Base-by-base conservation (phyloP, 2,888 invertebrate genomes). In the Trachelus stipa region DNA sequence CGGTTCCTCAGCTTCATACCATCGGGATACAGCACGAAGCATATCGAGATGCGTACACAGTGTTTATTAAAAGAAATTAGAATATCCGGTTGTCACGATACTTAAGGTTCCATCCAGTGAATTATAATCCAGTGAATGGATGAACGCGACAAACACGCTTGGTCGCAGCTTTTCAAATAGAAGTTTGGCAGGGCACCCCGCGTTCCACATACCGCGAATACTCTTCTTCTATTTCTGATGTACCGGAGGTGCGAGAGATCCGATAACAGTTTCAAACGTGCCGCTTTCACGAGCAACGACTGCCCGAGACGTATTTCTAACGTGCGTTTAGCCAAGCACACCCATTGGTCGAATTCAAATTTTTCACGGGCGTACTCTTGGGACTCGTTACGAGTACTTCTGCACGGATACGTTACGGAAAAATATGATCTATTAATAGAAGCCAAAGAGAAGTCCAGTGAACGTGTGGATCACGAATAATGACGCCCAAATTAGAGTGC, bases 401-500 rank as follows among this genome's bases (percentile, higher is more conserved):
- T 23, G 56, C 9, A 2, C 15, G 1, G 15, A 0, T 40, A 40
- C 9, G 0, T 0, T 9, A 56, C 9, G 56, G 2, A 9, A 2
- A 56, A 56, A 6, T 56, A 56, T 56, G 23, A 6, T 56, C 23
- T 56, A 56, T 56, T 56, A 23, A 56, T 56, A 56, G 56, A 23
- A 56, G 23, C 2, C 9, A 23, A 9, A 40, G 12, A 56, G 56
- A 56, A 31, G 31, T 12, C 12, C 23, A 12, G 71, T 31, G 33
- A 71, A 71, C 12, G 33, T 9, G 9, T 31, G 71, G 12, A 71
- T 33, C 31, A 31, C 31, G 1, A 33, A 71, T 12, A 71, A 71
- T 71, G 71, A 71, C 71, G 31, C 71, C 71, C 1, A 23, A 71
- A 71, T 71, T 71, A 71, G 71, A 71, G 33, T 71, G 71, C 71